These are phyloP conservation scores for Buteo buteo DNA, from an alignment of 2,113 vertebrate species.

Conservation along the genomic window DNA sequence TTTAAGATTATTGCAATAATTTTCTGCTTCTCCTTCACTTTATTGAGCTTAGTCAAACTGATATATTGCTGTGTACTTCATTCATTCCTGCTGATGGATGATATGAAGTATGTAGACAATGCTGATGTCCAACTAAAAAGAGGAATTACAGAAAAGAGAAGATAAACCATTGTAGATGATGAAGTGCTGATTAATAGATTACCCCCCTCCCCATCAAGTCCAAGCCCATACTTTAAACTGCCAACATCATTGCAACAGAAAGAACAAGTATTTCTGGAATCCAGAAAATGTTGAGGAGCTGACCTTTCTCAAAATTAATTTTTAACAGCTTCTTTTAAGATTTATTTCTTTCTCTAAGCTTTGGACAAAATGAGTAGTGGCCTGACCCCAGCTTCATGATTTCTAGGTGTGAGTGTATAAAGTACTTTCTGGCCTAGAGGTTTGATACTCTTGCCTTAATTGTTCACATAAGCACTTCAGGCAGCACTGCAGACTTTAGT, in stretches of 20 bases:
- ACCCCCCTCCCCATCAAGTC: not conserved
- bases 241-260: constrained; percentile 6
- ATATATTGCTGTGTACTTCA: constrained; percentile 54
- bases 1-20: constrained; percentile 56
- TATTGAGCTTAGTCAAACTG: constrained; percentile 40
- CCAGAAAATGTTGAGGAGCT: constrained; percentile 15
- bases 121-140: constrained; percentile 27
- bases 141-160: constrained; percentile 41
- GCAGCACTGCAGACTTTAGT: not conserved
- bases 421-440: not conserved
- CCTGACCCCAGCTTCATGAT: not conserved
- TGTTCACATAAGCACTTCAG: not conserved
- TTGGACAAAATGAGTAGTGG: not conserved
- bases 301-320: constrained; percentile 49
- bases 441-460: not conserved
- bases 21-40: constrained; percentile 26
- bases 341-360: constrained; percentile 17
- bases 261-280: constrained; percentile 37
- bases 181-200: constrained; percentile 54
- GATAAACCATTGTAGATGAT: constrained; percentile 52
- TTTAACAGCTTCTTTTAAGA: not conserved
- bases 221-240: constrained; percentile 48
- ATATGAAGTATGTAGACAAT: not conserved
- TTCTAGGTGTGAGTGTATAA: not conserved
- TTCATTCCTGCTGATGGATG: constrained; percentile 48